Conservation (phyloP, 2,888 invertebrate genomes). For the Coenonympha arcania region DNA sequence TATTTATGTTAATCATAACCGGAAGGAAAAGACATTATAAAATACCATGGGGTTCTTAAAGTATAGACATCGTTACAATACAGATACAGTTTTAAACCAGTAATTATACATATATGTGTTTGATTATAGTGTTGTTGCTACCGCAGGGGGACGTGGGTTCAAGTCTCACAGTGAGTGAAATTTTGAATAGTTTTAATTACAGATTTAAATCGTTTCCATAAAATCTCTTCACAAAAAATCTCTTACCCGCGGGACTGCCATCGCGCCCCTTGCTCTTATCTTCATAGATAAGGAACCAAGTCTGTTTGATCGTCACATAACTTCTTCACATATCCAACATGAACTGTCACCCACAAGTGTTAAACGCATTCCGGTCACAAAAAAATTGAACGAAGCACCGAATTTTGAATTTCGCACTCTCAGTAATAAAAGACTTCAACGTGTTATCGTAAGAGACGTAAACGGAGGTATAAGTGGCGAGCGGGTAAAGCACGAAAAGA, state of each 20-base stretch:
- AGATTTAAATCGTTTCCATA: neutral
- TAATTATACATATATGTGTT: too few species aligned
- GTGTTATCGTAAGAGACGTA: constrained; percentile 46
- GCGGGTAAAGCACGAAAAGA: constrained; percentile 59
- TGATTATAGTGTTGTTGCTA: too few species aligned
- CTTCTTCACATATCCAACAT: constrained; percentile 46
- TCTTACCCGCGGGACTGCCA: constrained; percentile 60
- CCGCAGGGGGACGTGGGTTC: too few species aligned
- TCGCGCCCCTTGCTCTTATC: constrained; percentile 47
- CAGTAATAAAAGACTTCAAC: constrained; percentile 32
- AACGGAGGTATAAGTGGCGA: constrained; percentile 51
- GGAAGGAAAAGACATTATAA: too few species aligned
- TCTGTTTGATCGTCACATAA: constrained; percentile 65
- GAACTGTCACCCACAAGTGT: constrained; percentile 35
- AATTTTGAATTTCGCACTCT: constrained; percentile 36
- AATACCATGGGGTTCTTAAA: too few species aligned
- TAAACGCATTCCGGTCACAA: constrained; percentile 45
- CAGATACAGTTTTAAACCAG: too few species aligned
- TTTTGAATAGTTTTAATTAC: too few species aligned
- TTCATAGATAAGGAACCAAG: constrained; percentile 34
- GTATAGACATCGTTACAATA: too few species aligned
- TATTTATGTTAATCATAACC: too few species aligned
- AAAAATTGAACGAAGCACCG: constrained; percentile 40
- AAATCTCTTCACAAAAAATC: constrained; percentile 22
- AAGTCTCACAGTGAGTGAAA: too few species aligned